Base-by-base conservation (phyloP, 2,888 invertebrate species). In the Koerneria pararmatus region DNA sequence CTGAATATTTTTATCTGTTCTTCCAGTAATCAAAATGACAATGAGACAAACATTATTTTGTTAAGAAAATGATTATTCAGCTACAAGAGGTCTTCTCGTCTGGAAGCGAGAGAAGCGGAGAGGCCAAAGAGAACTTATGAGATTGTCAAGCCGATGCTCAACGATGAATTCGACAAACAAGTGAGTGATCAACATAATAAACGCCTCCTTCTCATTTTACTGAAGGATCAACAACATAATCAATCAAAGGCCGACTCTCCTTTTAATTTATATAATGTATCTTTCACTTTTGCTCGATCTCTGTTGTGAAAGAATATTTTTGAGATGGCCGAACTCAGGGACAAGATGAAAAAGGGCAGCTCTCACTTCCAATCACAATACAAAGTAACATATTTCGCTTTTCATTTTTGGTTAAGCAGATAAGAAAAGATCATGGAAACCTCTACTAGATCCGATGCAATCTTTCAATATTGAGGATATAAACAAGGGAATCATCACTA, bases 141-240 rank as follows among this genome's bases (percentile, higher is more conserved):
- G 54, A 74, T 81, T 11, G 73, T 80, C 19, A 78, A 80, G 58
- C 81, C 80, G 29, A 79, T 78, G 3, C 68, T 80, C 46, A 75
- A 80, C 58, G 81, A 81, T 68, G 76, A 76, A 37, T 81, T 81
- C 53, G 81, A 81, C 64, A 80, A 80, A 54, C 80, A 80, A 75
- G 80, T 78, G 29, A 32, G 34, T 57, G 24, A 22, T 27, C n/a
- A 6, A 24, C 3, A 24, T 5, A 22, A 24, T 24, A 24, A 49
- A 4, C 51, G 24, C 51, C 4, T 15, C 32, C 15, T 3, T 27
- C 34, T 54, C n/a, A n/a, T n/a, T n/a, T n/a, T n/a, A n/a, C n/a
- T n/a, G n/a, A n/a, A n/a, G n/a, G n/a, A n/a, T n/a, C n/a, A n/a
- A n/a, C n/a, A n/a, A n/a, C n/a, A n/a, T n/a, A n/a, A n/a, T n/a